Percentiles rank a stretch among this genome's conserved stretches.
phyloP scores from a whole-genome alignment of 1,140 invertebrate species.

The Microplitis mediator region DNA sequence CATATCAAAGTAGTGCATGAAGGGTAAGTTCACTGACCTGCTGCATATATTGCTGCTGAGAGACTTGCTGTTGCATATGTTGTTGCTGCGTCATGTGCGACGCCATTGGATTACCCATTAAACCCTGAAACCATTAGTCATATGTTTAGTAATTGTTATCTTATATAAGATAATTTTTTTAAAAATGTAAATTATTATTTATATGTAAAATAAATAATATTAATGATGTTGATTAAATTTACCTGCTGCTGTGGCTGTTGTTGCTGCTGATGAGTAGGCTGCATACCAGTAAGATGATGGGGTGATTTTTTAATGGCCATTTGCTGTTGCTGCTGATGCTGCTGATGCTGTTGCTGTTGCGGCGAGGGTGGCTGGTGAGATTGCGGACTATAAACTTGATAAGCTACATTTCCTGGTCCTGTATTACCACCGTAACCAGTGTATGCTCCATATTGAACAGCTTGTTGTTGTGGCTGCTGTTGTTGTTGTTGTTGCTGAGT shows the following conservation, averaged over 20 bases:
- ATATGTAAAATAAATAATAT: background rate
- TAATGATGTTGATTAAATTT: background rate
- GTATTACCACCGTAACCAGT: constrained; percentile 59
- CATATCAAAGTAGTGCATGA: background rate
- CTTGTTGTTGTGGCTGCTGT: constrained; percentile 37
- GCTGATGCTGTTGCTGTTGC: constrained; percentile 48
- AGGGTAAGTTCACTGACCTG: constrained; percentile 50
- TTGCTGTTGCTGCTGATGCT: constrained; percentile 49
- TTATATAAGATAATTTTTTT: background rate
- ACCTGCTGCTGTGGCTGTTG: constrained; percentile 58
- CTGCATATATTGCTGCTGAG: constrained; percentile 61
- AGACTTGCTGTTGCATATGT: constrained; percentile 61
- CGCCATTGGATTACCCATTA: constrained; percentile 57
- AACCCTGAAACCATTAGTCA: constrained; percentile 44
- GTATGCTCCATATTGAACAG: constrained; percentile 62
- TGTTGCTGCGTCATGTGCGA: constrained; percentile 59
- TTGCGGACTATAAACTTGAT: constrained; percentile 59
- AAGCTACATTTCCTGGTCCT: constrained; percentile 48
- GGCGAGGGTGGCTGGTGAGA: constrained; percentile 53
- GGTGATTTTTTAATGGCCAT: constrained; percentile 56
- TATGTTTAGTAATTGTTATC: constrained; percentile 6
- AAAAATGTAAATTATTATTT: background rate
- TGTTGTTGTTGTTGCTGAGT: constrained; percentile 38
- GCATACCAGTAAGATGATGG: constrained; percentile 55
- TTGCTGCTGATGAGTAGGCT: constrained; percentile 52